Evolutionary conservation across 1,140 invertebrate genomes (phyloP), one percentile per base, ranked within the genome.

Genomic region (Aphidius gifuensis): DNA sequence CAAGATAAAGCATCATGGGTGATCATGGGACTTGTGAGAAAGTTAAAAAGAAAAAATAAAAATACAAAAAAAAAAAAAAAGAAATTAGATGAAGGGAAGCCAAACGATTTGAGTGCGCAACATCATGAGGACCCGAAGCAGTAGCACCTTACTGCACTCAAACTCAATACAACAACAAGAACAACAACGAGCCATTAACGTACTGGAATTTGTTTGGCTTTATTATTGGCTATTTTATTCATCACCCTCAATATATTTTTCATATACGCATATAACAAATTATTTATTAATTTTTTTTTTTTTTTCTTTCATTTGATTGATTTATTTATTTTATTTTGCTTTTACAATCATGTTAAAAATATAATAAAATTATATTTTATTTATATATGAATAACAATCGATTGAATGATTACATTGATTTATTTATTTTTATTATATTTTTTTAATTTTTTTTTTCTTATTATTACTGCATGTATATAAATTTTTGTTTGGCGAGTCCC

Each of bases 1-100:
- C 48, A 51, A 63, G 61, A 58, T 58, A 63, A 58, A 55, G 60
- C 54, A 59, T 59, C 23, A 59, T 48, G 58, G 45, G 46, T 59
- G 55, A 49, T 48, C 16, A 58, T 63, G 56, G 39, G 53, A 55
- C 53, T 38, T 38, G 53, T 39, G 53, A 55, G 53, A 7, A 44
- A 44, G 43, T 8, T 8, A 44, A 11, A 5, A 11, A 3, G 43
- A 44, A 11, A 44, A 11, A 40, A 16, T 16, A 55, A 39, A 55
- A 5, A 38, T 11, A 5, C 11, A 9, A 39, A 16, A 43, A 40
- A n/a, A 43, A 40, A n/a, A 55, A 43, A 42, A 43, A 55, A 55
- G 42, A 38, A 40, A 42, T 55, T 38, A 55, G 53, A 43, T 32
- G 23, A 32, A 32, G 23, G 23, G 39, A 40, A 40, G 40, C 21